Evolutionary conservation across 2,888 invertebrate species (phyloP).

Genomic region (Caenorhabditis angaria): DNA sequence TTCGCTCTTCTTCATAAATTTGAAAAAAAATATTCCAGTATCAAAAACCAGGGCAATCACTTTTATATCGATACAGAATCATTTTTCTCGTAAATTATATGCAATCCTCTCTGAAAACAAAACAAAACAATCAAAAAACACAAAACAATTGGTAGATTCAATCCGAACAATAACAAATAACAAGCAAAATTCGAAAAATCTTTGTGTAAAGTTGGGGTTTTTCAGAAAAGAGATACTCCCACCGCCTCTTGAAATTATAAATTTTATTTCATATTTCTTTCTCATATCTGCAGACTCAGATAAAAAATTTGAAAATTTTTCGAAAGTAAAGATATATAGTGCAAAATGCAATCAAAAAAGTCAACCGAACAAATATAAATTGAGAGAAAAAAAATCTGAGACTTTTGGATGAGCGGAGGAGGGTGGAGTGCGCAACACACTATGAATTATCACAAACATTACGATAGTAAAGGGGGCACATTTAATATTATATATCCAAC

Average conservation of each 20-base stretch:
- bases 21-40: background rate
- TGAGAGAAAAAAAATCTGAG: background rate
- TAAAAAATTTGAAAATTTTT: background rate
- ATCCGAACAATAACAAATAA: conserved; percentile 1
- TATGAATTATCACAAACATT: conserved; percentile 1
- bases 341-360: conserved; percentile 2
- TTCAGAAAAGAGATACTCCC: background rate
- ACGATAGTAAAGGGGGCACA: background rate
- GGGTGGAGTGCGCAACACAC: background rate
- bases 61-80: background rate
- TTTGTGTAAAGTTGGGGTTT: background rate
- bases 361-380: conserved; percentile 2
- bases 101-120: background rate
- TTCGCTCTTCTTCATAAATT: too few species aligned
- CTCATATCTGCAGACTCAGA: too few species aligned
- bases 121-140: too few species aligned
- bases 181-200: background rate
- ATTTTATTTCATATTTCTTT: background rate
- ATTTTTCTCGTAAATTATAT: background rate
- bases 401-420: background rate
- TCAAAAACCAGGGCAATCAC: background rate
- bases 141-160: conserved; percentile 1
- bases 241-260: background rate
- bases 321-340: background rate
- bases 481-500: too few species aligned